Base-by-base conservation (phyloP, 1,140 invertebrate genomes). In the Phthorimaea operculella region DNA sequence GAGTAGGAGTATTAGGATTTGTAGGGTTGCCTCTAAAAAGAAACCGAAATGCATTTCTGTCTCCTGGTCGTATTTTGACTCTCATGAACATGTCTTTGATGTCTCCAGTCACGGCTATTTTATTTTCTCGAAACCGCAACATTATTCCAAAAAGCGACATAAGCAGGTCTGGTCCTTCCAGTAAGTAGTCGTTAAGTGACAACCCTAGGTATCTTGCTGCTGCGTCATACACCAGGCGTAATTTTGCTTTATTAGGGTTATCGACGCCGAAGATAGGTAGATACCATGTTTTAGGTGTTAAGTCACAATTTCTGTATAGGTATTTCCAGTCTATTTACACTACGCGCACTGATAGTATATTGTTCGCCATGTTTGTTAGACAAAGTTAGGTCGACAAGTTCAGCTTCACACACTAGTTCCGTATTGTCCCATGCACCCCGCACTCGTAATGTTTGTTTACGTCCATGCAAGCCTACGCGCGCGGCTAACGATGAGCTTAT, bases 291-390 rank as follows among this genome's bases (percentile, higher is more conserved):
- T n/a, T 45, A 5, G 42, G 42, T 15, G 42, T n/a, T 21, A 39
- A 39, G 9, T 21, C 16, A 52, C 15, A 61, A 14, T 14, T 47
- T 36, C 52, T 64, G 59, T 4, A 44, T 21, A 14, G 62, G 54
- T 15, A 64, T 52, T 44, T 54, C 51, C 34, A 68, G 18, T 17
- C 63, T 18, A 8, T 58, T 21, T n/a, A 61, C 48, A 59, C 60
- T 58, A 34, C 60, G 59, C 10, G 50, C 55, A 10, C 14, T 34
- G 10, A 62, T 14, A 9, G 21, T 56, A 57, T 42, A 57, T 36
- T 49, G 16, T 16, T 36, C 52, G 47, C 44, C 47, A 12, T 56
- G 21, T 14, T 17, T 53, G 18, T 18, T 42, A 7, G 33, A 52
- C 8, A 66, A 11, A n/a, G 57, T 59, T 21, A 64, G 11, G 21